These are phyloP conservation scores for Pseudoatta argentina DNA, from an alignment of 1,140 invertebrate species.

Conservation along the genomic window DNA sequence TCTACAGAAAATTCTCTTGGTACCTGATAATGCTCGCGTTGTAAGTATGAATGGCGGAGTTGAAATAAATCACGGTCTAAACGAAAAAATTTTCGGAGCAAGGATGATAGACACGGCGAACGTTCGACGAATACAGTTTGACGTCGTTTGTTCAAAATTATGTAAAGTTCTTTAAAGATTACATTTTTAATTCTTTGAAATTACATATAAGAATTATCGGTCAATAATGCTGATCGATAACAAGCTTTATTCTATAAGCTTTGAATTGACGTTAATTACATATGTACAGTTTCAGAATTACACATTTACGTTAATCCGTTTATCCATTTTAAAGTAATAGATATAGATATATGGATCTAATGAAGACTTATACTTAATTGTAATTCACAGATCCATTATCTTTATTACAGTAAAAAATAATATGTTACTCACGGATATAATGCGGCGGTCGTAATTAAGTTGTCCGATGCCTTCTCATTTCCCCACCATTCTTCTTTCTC, in stretches of 20 bases:
- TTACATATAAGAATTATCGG: background rate
- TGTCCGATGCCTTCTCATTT: background rate
- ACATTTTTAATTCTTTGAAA: background rate
- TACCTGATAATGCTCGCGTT: conserved; percentile 23
- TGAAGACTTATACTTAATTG: background rate
- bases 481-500: background rate
- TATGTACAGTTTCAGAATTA: too few species aligned
- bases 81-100: background rate
- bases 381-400: background rate
- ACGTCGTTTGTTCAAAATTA: background rate
- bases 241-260: too few species aligned
- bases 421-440: background rate
- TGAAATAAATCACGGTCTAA: conserved; percentile 37
- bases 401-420: background rate
- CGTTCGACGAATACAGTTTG: conserved; percentile 36
- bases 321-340: too few species aligned
- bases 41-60: conserved; percentile 4
- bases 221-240: too few species aligned
- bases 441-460: background rate
- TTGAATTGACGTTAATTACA: too few species aligned
- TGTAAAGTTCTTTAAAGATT: background rate
- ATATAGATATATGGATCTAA: background rate
- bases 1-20: conserved; percentile 26
- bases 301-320: too few species aligned
- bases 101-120: conserved; percentile 9